phyloP scores from a whole-genome alignment of 2,888 invertebrate species.

The Drosophila bunnanda region DNA sequence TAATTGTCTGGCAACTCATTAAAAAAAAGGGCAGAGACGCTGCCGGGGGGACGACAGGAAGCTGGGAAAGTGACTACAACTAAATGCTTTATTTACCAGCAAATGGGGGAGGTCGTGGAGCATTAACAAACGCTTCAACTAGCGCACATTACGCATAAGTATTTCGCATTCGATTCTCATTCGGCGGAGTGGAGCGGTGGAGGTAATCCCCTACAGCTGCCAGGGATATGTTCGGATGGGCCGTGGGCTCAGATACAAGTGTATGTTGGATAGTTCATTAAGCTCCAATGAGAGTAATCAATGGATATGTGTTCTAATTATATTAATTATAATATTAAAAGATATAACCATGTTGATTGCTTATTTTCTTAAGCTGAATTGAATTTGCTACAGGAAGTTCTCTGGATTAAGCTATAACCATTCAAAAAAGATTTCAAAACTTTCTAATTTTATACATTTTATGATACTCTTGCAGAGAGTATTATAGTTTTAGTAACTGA shows the following conservation, averaged over 20 bases:
- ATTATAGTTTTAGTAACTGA: no score
- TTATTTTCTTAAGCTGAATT: not conserved
- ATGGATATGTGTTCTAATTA: not conserved
- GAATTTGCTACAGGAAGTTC: not conserved
- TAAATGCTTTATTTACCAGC: constrained; percentile 60
- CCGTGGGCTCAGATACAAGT: constrained; percentile 9
- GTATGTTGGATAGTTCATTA: constrained; percentile 13
- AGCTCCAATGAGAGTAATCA: not conserved
- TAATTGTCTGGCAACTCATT: constrained; percentile 79
- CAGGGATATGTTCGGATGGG: constrained; percentile 3
- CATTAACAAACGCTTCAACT: constrained; percentile 19
- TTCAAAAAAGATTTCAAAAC: no score
- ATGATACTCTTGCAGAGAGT: no score
- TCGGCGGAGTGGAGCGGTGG: not conserved
- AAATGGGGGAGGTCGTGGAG: constrained; percentile 9
- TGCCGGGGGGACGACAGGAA: not conserved
- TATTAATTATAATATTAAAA: no score
- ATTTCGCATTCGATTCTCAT: constrained; percentile 23
- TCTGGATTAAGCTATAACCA: not conserved
- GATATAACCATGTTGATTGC: not conserved
- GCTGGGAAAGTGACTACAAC: constrained; percentile 34
- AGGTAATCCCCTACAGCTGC: constrained; percentile 18
- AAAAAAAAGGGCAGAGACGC: constrained; percentile 43
- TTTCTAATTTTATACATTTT: no score
- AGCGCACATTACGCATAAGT: constrained; percentile 27